Evolutionary conservation across 92 coral and sea anemone genomes (phyloP), one percentile per base, ranked within the genome.

Genomic region (Siderastrea radians): DNA sequence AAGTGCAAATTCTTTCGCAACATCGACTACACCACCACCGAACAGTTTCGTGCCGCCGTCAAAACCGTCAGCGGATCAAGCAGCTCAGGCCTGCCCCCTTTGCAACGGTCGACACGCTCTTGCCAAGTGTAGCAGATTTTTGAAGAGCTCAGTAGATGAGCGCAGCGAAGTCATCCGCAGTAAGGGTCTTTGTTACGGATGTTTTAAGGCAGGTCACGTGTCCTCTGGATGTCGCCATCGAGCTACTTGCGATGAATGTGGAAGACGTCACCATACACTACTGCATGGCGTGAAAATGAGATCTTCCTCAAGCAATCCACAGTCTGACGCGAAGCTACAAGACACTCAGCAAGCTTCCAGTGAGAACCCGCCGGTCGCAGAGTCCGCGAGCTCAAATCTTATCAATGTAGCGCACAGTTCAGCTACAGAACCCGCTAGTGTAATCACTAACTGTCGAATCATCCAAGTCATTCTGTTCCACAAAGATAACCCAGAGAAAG

Each of bases 121-220:
- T 54, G 88, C 52, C 46, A 89, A 82, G 16, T 94, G 95, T 62
- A 64, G 60, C 68, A 75, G n/a, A 16, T 94, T 94, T 69, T 48
- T 75, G 9, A 75, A 84, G 88, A 50, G 50, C 6, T 49, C 78
- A 12, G 80, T 80, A 16, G 92, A 94, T 57, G 86, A 83, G 70
- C 69, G 92, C 61, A 68, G 80, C 13, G 89, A 87, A 15, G 12
- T 84, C 11, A 73, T 92, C 19, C 69, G 49, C 45, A 4, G 45
- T 43, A 89, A 94, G 16, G 81, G 88, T 44, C 97, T 94, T 52
- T 94, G 92, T 75, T 92, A 78, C 47, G 75, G 93, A 16, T 95
- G 97, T 55, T 78, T 94, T 2, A 79, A 62, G 60, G 3, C 38
- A 1, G 93, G 94, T 67, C 95, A 92, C 84, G 38, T 91, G 72